These are phyloP conservation scores for Hololepta plana DNA, from an alignment of 2,888 invertebrate genomes.

Conservation along the genomic window DNA sequence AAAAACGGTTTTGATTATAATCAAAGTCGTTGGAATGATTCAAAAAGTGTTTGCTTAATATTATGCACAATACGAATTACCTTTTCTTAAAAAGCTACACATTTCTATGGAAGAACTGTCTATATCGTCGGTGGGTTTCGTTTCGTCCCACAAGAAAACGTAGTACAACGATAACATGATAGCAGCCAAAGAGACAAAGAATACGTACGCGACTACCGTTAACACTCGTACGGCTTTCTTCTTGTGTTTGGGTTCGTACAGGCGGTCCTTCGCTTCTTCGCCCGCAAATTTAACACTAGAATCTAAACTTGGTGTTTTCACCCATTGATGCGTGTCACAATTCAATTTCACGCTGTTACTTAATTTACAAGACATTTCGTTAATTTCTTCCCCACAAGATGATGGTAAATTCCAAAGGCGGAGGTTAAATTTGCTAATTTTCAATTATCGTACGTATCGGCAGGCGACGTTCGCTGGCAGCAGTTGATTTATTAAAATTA, in stretches of 20 bases:
- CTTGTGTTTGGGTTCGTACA: conserved; percentile 68
- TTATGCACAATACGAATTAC: too few species aligned
- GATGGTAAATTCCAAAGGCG: too few species aligned
- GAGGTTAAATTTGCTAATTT: too few species aligned
- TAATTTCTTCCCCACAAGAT: too few species aligned
- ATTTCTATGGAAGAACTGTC: not conserved
- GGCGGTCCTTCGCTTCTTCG: conserved; percentile 45
- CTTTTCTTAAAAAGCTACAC: too few species aligned
- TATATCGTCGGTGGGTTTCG: conserved; percentile 6
- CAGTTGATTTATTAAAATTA: conserved; percentile 1
- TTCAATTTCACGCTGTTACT: conserved; percentile 32
- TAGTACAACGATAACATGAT: conserved; percentile 89
- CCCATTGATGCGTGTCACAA: conserved; percentile 17
- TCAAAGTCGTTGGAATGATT: too few species aligned
- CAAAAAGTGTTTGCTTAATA: too few species aligned
- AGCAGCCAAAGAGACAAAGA: conserved; percentile 85
- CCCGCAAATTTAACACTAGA: conserved; percentile 46
- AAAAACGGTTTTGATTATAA: too few species aligned
- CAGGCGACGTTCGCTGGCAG: too few species aligned
- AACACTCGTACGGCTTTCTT: conserved; percentile 79
- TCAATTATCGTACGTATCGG: too few species aligned
- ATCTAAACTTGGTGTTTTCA: conserved; percentile 25
- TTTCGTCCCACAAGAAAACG: conserved; percentile 78
- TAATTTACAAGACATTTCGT: conserved; percentile 40
- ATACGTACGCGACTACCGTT: conserved; percentile 84